These are phyloP conservation scores for Tachyglossus aculeatus DNA, from an alignment of 2,797 vertebrate species.

Conservation along the genomic window DNA sequence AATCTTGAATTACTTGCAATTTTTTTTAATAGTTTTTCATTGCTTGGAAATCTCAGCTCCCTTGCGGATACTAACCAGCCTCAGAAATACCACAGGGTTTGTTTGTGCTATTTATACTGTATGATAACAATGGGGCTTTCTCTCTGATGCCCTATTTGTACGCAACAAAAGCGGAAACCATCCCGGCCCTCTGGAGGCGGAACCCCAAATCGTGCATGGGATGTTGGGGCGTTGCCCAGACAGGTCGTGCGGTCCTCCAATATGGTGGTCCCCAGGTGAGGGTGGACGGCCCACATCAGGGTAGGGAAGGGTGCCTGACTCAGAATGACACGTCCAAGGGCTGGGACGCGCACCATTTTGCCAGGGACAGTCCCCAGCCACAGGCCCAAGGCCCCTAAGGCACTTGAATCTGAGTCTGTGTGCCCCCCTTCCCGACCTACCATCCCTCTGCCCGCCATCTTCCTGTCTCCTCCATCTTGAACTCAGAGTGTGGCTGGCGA, in stretches of 20 bases:
- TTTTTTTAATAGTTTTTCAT: slow-evolving; percentile 55
- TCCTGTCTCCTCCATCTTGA: too few species aligned
- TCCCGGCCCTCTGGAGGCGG: background rate
- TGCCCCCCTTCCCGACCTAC: background rate
- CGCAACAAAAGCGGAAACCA: background rate
- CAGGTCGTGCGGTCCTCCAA: background rate
- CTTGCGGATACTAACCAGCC: background rate
- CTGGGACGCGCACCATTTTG: accelerated
- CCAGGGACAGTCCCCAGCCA: background rate
- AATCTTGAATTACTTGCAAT: slow-evolving; percentile 33
- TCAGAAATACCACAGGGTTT: background rate
- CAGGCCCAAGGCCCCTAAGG: background rate
- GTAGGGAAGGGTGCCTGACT: background rate
- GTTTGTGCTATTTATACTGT: background rate
- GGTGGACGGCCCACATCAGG: background rate
- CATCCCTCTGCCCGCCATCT: too few species aligned
- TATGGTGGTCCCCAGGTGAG: background rate
- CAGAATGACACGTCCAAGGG: accelerated
- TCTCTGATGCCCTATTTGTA: slow-evolving; percentile 6
- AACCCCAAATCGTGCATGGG: accelerated
- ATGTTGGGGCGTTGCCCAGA: background rate
- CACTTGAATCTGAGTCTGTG: accelerated
- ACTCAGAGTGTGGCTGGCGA: too few species aligned
- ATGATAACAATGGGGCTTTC: background rate
- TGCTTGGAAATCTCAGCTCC: slow-evolving; percentile 20